phyloP scores from a whole-genome alignment of 2,888 invertebrate genomes.

The Himalopsyche japonica region DNA sequence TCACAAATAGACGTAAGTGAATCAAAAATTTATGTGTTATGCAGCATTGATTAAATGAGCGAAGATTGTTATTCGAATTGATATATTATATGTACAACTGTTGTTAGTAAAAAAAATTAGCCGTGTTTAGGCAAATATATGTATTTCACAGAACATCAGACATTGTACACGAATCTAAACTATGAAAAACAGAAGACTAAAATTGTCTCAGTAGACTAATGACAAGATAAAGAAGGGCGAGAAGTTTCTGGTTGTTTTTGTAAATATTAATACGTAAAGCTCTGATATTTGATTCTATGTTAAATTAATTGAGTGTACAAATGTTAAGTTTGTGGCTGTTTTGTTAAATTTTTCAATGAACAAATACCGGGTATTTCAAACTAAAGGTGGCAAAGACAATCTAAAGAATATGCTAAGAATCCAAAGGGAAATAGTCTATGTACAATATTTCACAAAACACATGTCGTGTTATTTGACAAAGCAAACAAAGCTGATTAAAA shows the following conservation, averaged over 20 bases:
- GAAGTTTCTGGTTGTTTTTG: not conserved
- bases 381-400: not conserved
- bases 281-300: not conserved
- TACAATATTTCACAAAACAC: conserved; percentile 22
- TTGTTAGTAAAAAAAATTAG: not conserved
- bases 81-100: not conserved
- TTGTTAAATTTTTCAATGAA: not conserved
- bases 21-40: not conserved
- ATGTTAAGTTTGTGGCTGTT: not conserved
- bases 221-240: not conserved
- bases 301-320: not conserved
- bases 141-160: not conserved
- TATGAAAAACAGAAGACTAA: not conserved
- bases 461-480: conserved; percentile 29
- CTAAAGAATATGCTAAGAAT: not conserved
- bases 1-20: not conserved
- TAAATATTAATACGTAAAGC: not conserved
- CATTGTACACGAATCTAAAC: not conserved
- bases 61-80: not conserved
- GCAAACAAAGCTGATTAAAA: conserved; percentile 36
- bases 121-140: not conserved
- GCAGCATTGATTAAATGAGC: not conserved
- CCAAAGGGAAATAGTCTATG: conserved; percentile 6
- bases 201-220: not conserved
- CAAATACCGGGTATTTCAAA: not conserved